Percentiles rank a stretch among this genome's conserved stretches.
Conservation (phyloP, 1,140 invertebrate species). For the Lucilia sericata region DNA sequence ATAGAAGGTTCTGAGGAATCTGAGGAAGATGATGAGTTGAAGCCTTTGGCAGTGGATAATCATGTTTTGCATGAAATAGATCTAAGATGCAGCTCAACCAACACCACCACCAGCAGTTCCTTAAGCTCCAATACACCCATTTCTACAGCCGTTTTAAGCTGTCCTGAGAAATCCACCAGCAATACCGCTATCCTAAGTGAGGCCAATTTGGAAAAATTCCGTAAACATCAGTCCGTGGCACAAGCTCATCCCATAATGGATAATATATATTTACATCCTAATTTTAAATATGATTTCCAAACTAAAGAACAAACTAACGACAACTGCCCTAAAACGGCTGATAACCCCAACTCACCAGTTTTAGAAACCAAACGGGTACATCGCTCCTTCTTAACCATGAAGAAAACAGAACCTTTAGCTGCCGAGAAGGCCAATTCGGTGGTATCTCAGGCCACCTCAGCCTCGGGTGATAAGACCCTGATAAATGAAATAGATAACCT, state of each 20-base stretch:
- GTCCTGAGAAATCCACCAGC: not conserved
- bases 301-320: not conserved
- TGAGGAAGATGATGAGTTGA: constrained; percentile 65
- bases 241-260: constrained; percentile 52
- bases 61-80: constrained; percentile 59
- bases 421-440: not conserved
- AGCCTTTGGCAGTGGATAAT: constrained; percentile 65
- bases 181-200: constrained; percentile 56
- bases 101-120: constrained; percentile 32
- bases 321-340: constrained; percentile 51
- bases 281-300: constrained; percentile 53
- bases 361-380: constrained; percentile 56
- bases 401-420: constrained; percentile 30
- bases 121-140: constrained; percentile 1
- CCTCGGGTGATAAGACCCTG: constrained; percentile 7
- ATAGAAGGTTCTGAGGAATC: constrained; percentile 64
- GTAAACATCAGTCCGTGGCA: constrained; percentile 38
- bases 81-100: not conserved
- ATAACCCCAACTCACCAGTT: constrained; percentile 54
- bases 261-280: constrained; percentile 64
- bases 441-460: not conserved
- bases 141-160: constrained; percentile 42
- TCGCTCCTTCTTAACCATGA: constrained; percentile 60
- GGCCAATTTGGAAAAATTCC: constrained; percentile 60
- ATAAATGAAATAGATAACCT: constrained; percentile 60